Conservation (phyloP, 2,888 invertebrate species). For the Hoplodrina blanda region DNA sequence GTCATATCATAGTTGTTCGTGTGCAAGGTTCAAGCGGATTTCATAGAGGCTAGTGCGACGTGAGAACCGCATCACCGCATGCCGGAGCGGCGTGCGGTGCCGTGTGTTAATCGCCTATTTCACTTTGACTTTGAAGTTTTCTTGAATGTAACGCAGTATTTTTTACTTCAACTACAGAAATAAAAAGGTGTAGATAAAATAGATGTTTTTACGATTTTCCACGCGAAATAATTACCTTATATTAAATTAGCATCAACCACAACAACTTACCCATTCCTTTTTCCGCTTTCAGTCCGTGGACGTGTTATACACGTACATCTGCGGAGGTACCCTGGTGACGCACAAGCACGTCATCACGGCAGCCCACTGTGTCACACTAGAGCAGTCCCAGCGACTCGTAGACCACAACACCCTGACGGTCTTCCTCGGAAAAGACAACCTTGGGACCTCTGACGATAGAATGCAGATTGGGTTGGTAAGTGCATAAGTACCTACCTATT, state of each 20-base stretch:
- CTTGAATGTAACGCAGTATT: too few relatives aligned
- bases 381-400: constrained; percentile 79
- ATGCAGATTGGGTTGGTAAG: constrained; percentile 86
- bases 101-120: too few relatives aligned
- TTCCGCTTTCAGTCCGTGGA: constrained; percentile 80
- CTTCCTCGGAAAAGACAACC: constrained; percentile 87
- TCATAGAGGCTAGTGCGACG: too few relatives aligned
- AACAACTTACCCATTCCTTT: neutral
- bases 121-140: too few relatives aligned
- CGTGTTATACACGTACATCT: constrained; percentile 88
- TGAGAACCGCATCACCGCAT: too few relatives aligned
- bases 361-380: constrained; percentile 91
- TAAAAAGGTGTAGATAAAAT: too few relatives aligned
- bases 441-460: constrained; percentile 86
- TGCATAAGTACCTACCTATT: constrained; percentile 25
- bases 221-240: too few relatives aligned
- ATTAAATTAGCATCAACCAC: neutral
- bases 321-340: constrained; percentile 92
- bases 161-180: too few relatives aligned
- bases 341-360: constrained; percentile 91
- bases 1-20: too few relatives aligned
- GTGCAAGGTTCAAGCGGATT: too few relatives aligned
- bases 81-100: too few relatives aligned
- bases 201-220: too few relatives aligned
- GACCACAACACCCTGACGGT: constrained; percentile 87